Base-by-base conservation (phyloP, 2,888 invertebrate genomes). In the Agelastica alni region DNA sequence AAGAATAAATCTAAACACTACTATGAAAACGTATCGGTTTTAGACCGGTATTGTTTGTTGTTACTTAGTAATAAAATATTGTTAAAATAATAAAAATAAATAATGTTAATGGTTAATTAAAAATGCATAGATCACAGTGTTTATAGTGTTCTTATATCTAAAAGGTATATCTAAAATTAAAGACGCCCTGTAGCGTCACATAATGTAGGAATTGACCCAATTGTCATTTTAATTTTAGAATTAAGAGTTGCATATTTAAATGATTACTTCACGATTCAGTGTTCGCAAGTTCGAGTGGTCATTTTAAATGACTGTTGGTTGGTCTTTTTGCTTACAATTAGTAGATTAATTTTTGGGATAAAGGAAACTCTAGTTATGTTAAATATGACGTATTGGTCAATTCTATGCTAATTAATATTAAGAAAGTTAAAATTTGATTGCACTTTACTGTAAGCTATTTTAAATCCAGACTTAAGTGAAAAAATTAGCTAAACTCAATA, bases 1-100 rank as follows among this genome's bases (percentile, higher is more conserved):
- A 45, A 51, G 26, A 47, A 51, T 41, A 16, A 54, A 42, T 39
- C n/a, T 39, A 47, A 39, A 47, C 13, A 45, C 26, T 46, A 47
- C 16, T 55, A 10, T 47, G 43, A 17, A 47, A 45, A 51, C 51
- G 6, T 30, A 10, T 43, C 37, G 47, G 43, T 47, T 22, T 9
- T 56, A 56, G 56, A 43, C 26, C 43, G 36, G 17, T n/a, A 39
- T 39, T 22, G 51, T 51, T 51, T 36, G 34, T 56, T 56, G 56
- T 56, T 56, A 56, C 51, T 56, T 56, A 56, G 51, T 56, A 46
- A 47, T 47, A 51, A 56, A 56, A 56, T 56, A 56, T 56, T 56
- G 43, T 51, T 56, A 47, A 51, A 56, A 42, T 51, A 36, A 56
- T 46, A 51, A 51, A 56, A 22, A 51, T 46, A 56, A 51, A 51